phyloP scores from a whole-genome alignment of 2,797 vertebrate genomes.

The Cetoscarus ocellatus region DNA sequence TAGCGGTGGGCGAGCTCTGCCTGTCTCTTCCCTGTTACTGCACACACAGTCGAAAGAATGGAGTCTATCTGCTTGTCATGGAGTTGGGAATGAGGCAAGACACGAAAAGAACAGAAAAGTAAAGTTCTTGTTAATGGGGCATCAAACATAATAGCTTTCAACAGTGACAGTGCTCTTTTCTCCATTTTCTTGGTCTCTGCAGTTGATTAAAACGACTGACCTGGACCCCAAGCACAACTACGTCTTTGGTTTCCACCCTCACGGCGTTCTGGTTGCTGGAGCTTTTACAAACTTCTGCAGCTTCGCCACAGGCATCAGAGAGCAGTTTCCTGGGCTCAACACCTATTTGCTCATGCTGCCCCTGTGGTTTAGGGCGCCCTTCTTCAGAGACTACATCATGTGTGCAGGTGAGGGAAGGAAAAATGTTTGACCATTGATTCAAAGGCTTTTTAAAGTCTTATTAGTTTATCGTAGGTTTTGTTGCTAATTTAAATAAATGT shows the following conservation, averaged over 20 bases:
- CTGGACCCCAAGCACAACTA: constrained; percentile 92
- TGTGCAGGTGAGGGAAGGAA: constrained; percentile 80
- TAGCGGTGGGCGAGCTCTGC: too few relatives aligned
- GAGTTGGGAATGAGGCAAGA: too few relatives aligned
- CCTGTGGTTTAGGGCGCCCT: constrained; percentile 91
- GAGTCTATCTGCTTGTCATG: too few relatives aligned
- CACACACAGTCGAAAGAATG: too few relatives aligned
- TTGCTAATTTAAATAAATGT: too few relatives aligned
- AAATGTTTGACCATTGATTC: neutral
- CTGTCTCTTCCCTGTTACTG: too few relatives aligned
- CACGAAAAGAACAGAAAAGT: too few relatives aligned
- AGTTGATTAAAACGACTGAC: constrained; percentile 93
- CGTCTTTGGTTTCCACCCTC: constrained; percentile 93
- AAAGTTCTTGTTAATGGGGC: too few relatives aligned
- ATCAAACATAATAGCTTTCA: too few relatives aligned
- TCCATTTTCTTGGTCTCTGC: neutral
- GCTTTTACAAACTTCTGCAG: constrained; percentile 94
- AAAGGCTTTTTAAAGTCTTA: neutral
- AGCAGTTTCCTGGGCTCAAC: constrained; percentile 88
- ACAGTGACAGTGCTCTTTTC: too few relatives aligned
- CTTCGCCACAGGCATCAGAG: constrained; percentile 85
- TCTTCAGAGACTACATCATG: constrained; percentile 95
- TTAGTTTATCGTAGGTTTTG: too few relatives aligned
- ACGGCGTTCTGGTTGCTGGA: constrained; percentile 90
- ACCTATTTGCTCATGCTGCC: constrained; percentile 91